These are phyloP conservation scores for Calidris pugnax DNA, from an alignment of 2,113 vertebrate genomes.

Conservation along the genomic window DNA sequence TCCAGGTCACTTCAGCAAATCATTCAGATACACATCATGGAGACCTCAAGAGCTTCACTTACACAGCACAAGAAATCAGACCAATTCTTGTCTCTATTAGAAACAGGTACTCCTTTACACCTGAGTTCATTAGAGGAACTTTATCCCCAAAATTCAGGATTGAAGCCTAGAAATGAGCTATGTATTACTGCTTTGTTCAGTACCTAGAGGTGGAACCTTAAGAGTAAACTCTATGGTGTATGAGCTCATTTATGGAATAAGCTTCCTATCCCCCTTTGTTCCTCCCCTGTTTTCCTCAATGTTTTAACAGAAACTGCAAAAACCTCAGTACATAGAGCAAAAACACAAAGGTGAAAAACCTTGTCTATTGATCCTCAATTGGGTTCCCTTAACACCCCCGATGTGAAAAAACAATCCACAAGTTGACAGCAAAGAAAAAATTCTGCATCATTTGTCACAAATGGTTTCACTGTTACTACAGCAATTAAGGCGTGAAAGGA, in stretches of 20 bases:
- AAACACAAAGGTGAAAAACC: neutral
- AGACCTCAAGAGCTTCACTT: neutral
- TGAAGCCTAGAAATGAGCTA: neutral
- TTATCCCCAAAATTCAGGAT: neutral
- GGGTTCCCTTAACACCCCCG: neutral
- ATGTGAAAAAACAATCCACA: neutral
- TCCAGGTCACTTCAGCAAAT: neutral
- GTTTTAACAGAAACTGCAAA: neutral
- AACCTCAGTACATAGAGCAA: neutral
- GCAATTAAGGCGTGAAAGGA: conserved; percentile 23
- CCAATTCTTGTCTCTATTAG: neutral
- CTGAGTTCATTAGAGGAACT: neutral
- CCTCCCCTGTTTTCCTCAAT: neutral
- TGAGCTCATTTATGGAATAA: neutral
- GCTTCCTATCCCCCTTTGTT: neutral
- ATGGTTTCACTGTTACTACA: conserved; percentile 17
- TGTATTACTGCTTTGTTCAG: neutral
- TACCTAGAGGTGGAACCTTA: neutral
- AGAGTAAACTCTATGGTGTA: neutral
- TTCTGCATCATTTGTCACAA: neutral
- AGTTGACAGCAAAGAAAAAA: neutral
- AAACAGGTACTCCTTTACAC: neutral
- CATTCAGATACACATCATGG: neutral
- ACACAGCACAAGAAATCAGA: neutral
- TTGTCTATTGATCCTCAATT: neutral